A percentile compares a stretch with the other conserved stretches of the same genome.
Evolutionary conservation across 2,113 vertebrate genomes (phyloP).

Genomic region (Ameiurus melas): DNA sequence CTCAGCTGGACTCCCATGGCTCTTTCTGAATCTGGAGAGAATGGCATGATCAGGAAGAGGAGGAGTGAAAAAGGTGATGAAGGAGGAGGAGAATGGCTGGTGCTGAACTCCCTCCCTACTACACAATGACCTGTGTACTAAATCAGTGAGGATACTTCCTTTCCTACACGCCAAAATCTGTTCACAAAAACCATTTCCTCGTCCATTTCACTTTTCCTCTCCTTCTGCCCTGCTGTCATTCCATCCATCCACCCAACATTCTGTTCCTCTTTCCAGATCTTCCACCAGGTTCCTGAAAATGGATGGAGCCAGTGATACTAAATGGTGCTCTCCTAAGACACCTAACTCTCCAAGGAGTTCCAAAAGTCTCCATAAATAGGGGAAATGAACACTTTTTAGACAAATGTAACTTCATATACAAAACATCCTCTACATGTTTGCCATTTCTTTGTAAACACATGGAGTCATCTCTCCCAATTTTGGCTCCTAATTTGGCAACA

Average conservation of each 20-base stretch:
- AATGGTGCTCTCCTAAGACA: constrained; percentile 14
- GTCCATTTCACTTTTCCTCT: neutral
- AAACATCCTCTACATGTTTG: no score
- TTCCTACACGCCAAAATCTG: neutral
- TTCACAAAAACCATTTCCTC: neutral
- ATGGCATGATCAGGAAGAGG: constrained; percentile 39
- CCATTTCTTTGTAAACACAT: no score
- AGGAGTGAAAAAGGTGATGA: constrained; percentile 22
- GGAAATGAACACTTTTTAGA: no score
- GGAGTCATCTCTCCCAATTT: no score
- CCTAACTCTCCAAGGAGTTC: neutral
- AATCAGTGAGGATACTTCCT: neutral
- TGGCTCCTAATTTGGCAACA: no score
- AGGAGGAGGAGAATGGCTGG: neutral
- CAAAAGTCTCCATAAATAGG: no score
- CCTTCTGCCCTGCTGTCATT: neutral
- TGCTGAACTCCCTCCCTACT: constrained; percentile 1
- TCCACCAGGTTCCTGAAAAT: constrained; percentile 21
- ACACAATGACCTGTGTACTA: neutral
- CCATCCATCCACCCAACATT: constrained; percentile 24
- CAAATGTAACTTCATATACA: no score
- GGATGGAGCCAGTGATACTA: constrained; percentile 30
- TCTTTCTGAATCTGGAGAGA: constrained; percentile 42
- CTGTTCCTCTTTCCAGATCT: neutral
- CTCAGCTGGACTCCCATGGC: constrained; percentile 32